These are phyloP conservation scores for Napeogenes sylphis DNA, from an alignment of 2,888 invertebrate species.

Conservation along the genomic window DNA sequence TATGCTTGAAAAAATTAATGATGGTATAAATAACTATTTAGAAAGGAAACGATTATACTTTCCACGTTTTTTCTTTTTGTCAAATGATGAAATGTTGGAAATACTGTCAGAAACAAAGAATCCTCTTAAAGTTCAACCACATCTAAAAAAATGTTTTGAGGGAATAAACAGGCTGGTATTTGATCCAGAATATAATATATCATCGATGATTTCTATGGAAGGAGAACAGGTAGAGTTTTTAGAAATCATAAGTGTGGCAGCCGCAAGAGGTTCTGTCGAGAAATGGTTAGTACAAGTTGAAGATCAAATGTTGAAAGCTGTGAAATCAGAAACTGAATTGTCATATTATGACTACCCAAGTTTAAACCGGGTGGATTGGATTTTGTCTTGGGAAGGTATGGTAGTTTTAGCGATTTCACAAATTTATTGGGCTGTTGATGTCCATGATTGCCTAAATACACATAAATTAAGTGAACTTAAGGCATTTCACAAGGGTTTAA, in stretches of 20 bases:
- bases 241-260: conserved; percentile 80
- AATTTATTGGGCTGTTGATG: conserved; percentile 89
- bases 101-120: conserved; percentile 94
- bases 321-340: conserved; percentile 81
- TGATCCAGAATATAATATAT: conserved; percentile 83
- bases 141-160: conserved; percentile 92
- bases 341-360: conserved; percentile 82
- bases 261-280: conserved; percentile 89
- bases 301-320: conserved; percentile 85
- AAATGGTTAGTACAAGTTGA: conserved; percentile 91
- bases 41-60: conserved; percentile 91
- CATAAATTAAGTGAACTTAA: conserved; percentile 76
- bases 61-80: conserved; percentile 92
- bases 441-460: conserved; percentile 82
- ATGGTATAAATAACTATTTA: conserved; percentile 88
- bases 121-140: conserved; percentile 89
- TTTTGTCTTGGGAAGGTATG: conserved; percentile 88
- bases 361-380: conserved; percentile 81
- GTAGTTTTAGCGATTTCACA: conserved; percentile 87
- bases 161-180: conserved; percentile 87
- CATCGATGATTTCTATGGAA: conserved; percentile 87
- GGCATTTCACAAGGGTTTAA: conserved; percentile 75
- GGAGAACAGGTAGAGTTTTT: conserved; percentile 83
- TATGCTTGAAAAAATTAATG: conserved; percentile 87
- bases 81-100: conserved; percentile 93